These are phyloP conservation scores for Rhizomys pruinosus DNA, from an alignment of 2,113 vertebrate species.

Conservation along the genomic window DNA sequence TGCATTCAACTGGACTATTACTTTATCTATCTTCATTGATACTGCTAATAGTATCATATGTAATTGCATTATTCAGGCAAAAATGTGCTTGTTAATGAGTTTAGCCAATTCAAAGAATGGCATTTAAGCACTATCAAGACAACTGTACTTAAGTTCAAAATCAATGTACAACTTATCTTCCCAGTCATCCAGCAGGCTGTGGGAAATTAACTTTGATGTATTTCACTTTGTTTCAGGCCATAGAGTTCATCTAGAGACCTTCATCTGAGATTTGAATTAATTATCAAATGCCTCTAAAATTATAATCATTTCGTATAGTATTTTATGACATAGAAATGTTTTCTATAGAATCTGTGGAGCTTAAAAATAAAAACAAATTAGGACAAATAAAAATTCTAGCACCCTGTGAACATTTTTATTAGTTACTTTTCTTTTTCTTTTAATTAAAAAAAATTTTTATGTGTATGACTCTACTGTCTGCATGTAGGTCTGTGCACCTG, in stretches of 20 bases:
- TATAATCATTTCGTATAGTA: not conserved
- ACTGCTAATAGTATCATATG: slow-evolving; percentile 84
- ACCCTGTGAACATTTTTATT: not conserved
- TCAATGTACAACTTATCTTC: not conserved
- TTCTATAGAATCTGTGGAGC: not conserved
- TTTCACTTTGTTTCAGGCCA: not conserved
- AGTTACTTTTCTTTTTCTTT: not conserved
- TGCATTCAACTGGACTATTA: slow-evolving; percentile 86
- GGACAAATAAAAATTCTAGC: not conserved
- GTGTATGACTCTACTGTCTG: too few species aligned
- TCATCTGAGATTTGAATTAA: not conserved
- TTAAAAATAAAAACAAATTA: not conserved
- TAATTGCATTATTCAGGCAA: slow-evolving; percentile 82
- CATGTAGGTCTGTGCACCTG: too few species aligned
- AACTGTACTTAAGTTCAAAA: slow-evolving; percentile 44
- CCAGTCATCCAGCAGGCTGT: not conserved
- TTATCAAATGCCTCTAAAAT: slow-evolving; percentile 10
- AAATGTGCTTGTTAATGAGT: slow-evolving; percentile 80
- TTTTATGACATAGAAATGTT: not conserved
- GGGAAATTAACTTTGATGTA: not conserved
- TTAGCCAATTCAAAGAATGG: slow-evolving; percentile 73
- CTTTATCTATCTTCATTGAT: slow-evolving; percentile 87
- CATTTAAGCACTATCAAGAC: slow-evolving; percentile 62
- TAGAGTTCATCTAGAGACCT: not conserved
- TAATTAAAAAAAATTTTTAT: too few species aligned